Evolutionary conservation across 2,797 vertebrate species (phyloP).

Genomic region (Tragopan temminckii): DNA sequence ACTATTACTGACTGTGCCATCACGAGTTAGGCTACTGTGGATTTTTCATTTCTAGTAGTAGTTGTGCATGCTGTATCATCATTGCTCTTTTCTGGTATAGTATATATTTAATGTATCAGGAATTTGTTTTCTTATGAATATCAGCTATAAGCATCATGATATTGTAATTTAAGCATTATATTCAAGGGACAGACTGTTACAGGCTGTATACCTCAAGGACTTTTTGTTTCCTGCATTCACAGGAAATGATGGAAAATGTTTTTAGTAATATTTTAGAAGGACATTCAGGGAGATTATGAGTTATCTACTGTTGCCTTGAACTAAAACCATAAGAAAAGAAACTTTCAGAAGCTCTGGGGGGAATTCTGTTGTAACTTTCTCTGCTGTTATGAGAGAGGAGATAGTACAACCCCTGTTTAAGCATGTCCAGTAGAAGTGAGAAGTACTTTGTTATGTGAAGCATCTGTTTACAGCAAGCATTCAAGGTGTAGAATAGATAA

Average conservation of each 20-base stretch:
- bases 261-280: not conserved
- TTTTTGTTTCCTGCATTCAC: not conserved
- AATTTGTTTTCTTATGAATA: slow-evolving; percentile 8
- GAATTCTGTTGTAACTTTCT: not conserved
- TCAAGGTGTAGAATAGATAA: not conserved
- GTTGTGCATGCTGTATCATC: slow-evolving; percentile 39
- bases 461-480: not conserved
- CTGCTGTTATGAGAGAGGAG: not conserved
- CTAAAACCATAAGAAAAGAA: not conserved
- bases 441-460: not conserved
- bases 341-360: not conserved
- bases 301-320: not conserved
- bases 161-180: not conserved
- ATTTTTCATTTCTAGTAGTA: slow-evolving; percentile 29
- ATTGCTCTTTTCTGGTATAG: slow-evolving; percentile 28
- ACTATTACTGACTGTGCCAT: slow-evolving; percentile 27
- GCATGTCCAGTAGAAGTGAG: not conserved
- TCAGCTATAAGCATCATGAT: not conserved
- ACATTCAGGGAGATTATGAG: not conserved
- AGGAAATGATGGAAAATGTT: not conserved
- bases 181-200: not conserved
- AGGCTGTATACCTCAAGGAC: not conserved
- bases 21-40: slow-evolving; percentile 11
- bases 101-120: slow-evolving; percentile 23
- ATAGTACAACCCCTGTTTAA: not conserved